Evolutionary conservation across 2,797 vertebrate species (phyloP).

Genomic region (Periparus ater): DNA sequence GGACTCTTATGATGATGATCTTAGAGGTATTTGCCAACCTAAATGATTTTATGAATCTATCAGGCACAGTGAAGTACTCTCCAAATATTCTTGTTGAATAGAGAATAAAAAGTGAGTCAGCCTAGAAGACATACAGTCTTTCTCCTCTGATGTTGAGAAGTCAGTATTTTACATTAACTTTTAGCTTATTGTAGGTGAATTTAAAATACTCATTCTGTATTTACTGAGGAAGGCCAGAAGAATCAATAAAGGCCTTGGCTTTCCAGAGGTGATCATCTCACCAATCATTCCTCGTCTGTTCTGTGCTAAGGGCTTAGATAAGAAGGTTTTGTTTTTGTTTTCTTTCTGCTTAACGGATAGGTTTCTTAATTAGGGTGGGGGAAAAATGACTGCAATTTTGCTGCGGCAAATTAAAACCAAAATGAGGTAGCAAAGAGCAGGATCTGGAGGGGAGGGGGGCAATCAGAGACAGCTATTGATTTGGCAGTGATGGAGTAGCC

Average conservation of each 20-base stretch:
- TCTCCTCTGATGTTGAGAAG: background rate
- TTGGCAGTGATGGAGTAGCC: conserved; percentile 31
- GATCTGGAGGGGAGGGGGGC: background rate
- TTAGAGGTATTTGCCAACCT: background rate
- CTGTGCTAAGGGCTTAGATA: conserved; percentile 10
- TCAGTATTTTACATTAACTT: background rate
- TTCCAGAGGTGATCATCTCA: conserved; percentile 51
- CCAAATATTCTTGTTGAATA: background rate
- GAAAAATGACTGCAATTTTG: conserved; percentile 45
- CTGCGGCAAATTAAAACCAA: conserved; percentile 67
- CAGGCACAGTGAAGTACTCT: background rate
- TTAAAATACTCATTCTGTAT: conserved; percentile 31
- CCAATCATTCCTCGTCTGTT: conserved; percentile 58
- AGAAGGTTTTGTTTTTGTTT: conserved; percentile 48
- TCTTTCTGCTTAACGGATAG: conserved; percentile 37
- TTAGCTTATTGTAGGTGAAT: conserved; percentile 8
- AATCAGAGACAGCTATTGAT: conserved; percentile 60
- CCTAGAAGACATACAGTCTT: background rate
- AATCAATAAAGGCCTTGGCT: conserved; percentile 34
- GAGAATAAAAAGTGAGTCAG: background rate
- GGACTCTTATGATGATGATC: background rate
- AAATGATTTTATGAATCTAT: background rate
- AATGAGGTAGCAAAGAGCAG: conserved; percentile 59
- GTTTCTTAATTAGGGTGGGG: conserved; percentile 60
- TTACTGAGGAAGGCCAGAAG: conserved; percentile 24